Evolutionary conservation across 2,888 invertebrate genomes (phyloP), one percentile per base, ranked within the genome.

Genomic region (Habrosyne pyritoides): DNA sequence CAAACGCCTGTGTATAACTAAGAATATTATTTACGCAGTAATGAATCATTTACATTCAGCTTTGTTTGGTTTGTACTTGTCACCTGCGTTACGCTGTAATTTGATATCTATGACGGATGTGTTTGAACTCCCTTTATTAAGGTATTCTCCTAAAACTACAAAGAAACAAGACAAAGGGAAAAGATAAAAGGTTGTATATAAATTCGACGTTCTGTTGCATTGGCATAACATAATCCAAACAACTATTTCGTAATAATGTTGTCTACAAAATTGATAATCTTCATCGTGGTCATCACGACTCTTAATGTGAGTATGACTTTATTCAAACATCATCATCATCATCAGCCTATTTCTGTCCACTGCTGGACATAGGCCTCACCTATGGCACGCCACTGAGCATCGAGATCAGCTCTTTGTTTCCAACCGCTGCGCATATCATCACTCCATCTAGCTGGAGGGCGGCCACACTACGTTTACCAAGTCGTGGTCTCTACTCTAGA

Each of bases 261-360:
- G 67, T 71, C 73, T 14, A 61, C 65, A 50, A 68, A 60, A 53
- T 64, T 66, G 22, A 57, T 80, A 28, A 47, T 73, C 53, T 51
- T 78, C 53, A 63, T 75, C 18, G 55, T 59, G 50, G 47, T 70
- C 14, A 53, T 69, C 47, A 56, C 61, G 42, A 56, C 61, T 48
- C 54, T 73, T 48, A 65, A 71, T 64, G 78, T 79, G 66, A 76
- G 77, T 77, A 60, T 53, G 28, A 48, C 53, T 22, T 2, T 2
- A 12, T 30, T 3, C 6, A 22, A 10, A 24, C 24, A 7, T 14
- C 46, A 36, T 36, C 12, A 36, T n/a, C n/a, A n/a, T n/a, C n/a
- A n/a, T n/a, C n/a, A n/a, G n/a, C n/a, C n/a, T n/a, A n/a, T n/a
- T n/a, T n/a, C n/a, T n/a, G n/a, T n/a, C n/a, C n/a, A n/a, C n/a